These are phyloP conservation scores for Zhengitettix transpicula DNA, from an alignment of 2,888 invertebrate genomes.

Conservation along the genomic window DNA sequence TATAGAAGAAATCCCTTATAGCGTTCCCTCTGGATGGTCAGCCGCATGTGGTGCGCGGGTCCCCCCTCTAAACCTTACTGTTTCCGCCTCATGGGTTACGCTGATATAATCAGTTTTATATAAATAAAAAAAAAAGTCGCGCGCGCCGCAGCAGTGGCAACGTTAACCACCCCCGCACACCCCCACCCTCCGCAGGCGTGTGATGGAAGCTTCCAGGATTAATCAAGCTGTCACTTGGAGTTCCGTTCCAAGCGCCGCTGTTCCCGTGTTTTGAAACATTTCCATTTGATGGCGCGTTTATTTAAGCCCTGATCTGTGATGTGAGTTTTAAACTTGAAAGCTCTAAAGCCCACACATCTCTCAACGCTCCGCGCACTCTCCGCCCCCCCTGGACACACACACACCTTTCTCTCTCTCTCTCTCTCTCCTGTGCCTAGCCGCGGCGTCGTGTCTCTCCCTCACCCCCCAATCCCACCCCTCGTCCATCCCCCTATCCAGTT, in stretches of 20 bases:
- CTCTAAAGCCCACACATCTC: conserved; percentile 2
- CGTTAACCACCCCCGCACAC: background rate
- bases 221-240: conserved; percentile 53
- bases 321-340: conserved; percentile 1
- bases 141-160: background rate
- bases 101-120: background rate
- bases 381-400: background rate
- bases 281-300: conserved; percentile 12
- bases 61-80: background rate
- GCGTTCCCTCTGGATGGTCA: background rate
- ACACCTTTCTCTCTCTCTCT: background rate
- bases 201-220: conserved; percentile 26
- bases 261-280: conserved; percentile 7
- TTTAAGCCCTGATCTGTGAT: conserved; percentile 6
- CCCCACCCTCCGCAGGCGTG: background rate
- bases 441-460: background rate
- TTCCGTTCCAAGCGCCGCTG: background rate
- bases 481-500: background rate
- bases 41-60: background rate
- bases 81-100: background rate
- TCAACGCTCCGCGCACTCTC: background rate
- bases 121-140: background rate
- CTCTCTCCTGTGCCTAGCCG: background rate
- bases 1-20: background rate
- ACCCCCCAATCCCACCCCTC: background rate